Conservation (phyloP, 1,140 invertebrate genomes). For the Liolophura sinensis region DNA sequence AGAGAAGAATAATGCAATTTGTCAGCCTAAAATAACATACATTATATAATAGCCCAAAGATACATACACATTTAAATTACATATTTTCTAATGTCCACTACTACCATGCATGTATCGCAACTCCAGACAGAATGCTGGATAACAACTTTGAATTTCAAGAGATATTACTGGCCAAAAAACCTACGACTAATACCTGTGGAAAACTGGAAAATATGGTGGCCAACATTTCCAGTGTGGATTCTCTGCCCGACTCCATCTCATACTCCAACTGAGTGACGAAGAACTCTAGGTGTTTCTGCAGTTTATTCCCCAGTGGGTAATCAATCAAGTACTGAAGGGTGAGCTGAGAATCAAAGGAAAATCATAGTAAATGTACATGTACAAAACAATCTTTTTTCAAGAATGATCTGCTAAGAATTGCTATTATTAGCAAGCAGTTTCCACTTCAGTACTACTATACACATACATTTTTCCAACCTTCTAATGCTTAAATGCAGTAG, state of each 20-base stretch:
- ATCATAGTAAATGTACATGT: not conserved
- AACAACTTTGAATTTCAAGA: no score
- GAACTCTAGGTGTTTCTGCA: constrained; percentile 74
- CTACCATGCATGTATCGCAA: not conserved
- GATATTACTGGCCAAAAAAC: no score
- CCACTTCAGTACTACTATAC: no score
- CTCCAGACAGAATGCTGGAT: no score
- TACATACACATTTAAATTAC: no score
- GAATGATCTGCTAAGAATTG: not conserved
- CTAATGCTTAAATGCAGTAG: no score
- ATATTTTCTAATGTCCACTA: constrained; percentile 3
- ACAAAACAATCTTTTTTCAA: not conserved
- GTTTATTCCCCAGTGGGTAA: constrained; percentile 76
- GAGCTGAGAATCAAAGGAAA: constrained; percentile 59
- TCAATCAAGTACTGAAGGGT: constrained; percentile 80
- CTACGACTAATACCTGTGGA: constrained; percentile 63
- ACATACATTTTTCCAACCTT: no score
- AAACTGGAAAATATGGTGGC: constrained; percentile 77
- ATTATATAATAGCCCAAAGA: no score
- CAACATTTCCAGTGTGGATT: constrained; percentile 84
- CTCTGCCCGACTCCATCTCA: constrained; percentile 75
- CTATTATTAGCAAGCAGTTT: not conserved
- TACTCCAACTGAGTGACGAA: constrained; percentile 82
- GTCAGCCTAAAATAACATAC: no score
- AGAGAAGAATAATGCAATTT: no score